phyloP scores from a whole-genome alignment of 2,797 vertebrate genomes.

The Balearica regulorum region DNA sequence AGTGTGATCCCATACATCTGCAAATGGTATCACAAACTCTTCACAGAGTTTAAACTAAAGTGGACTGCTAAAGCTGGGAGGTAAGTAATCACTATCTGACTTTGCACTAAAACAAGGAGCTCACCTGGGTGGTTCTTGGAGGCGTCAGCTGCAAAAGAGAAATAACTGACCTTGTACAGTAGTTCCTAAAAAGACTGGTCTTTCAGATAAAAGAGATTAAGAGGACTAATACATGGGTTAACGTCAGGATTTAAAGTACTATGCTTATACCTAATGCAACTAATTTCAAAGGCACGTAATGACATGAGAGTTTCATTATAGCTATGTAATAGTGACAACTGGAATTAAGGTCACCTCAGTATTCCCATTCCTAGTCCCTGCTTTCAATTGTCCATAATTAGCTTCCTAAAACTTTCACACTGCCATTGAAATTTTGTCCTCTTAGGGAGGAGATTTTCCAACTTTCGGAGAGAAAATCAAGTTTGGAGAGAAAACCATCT shows the following conservation, averaged over 20 bases:
- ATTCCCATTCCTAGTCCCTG: constrained; percentile 25
- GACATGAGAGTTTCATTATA: constrained; percentile 28
- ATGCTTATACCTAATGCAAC: background rate
- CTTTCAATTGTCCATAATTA: constrained; percentile 60
- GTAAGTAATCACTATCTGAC: background rate
- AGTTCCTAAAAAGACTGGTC: constrained; percentile 1
- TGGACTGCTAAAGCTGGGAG: background rate
- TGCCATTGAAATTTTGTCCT: background rate
- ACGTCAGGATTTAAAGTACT: background rate
- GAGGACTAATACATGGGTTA: background rate
- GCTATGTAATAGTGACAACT: background rate
- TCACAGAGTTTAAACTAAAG: background rate
- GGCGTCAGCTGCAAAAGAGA: background rate
- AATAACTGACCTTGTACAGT: background rate
- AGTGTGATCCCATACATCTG: background rate
- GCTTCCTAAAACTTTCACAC: constrained; percentile 56
- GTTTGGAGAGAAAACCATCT: background rate
- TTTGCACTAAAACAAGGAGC: background rate
- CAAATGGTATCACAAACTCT: background rate
- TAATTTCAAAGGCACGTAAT: constrained; percentile 25
- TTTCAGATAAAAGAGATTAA: constrained; percentile 2
- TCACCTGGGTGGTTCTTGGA: background rate
- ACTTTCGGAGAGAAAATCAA: background rate
- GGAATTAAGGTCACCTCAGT: constrained; percentile 53
- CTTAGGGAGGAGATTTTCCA: background rate